Base-by-base conservation (phyloP, 2,888 invertebrate genomes). In the Sarcophaga caerulescens region DNA sequence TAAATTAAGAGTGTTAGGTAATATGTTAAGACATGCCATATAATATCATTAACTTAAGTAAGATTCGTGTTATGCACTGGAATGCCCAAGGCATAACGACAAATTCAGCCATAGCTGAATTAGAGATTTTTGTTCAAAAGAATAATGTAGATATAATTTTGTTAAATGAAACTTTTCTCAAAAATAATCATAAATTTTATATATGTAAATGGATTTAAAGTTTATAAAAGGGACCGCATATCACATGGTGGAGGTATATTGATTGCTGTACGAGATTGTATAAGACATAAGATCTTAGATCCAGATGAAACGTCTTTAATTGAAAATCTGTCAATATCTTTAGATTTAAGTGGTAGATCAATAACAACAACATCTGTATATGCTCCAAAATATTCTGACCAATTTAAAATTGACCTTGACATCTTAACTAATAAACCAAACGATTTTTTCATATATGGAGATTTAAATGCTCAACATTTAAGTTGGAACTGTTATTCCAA, bases 81-180 rank as follows among this genome's bases (percentile, higher is more conserved):
- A 78, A 78, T 35, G 62, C 70, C 10, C 70, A 78, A 63, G 45
- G 60, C 68, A 68, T 77, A 69, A 68, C 77, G 23, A 77, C 68
- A 25, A 25, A 25, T 14, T 57, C 76, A 66, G 35, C 35, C 25
- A 14, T 66, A 23, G 25, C 14, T n/a, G n/a, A 66, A 45, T n/a
- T 65, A n/a, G 66, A 66, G 65, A 4, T 19, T 11, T 57, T 76
- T 66, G 2, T 57, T 3, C 25, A 12, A 44, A 8, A 63, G 23
- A 65, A 25, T 6, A 17, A 44, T 19, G n/a, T 75, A 63, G 75
- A 75, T 23, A 44, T 74, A 12, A 1, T 62, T 21, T 17, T 74
- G 2, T 10, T 74, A 21, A 74, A 75, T 52, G 23, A 75, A 21
- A 75, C 75, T 3, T 74, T n/a, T n/a, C n/a, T n/a, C n/a, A n/a